Conservation (phyloP, 2,113 vertebrate species). For the Pedetes capensis region DNA sequence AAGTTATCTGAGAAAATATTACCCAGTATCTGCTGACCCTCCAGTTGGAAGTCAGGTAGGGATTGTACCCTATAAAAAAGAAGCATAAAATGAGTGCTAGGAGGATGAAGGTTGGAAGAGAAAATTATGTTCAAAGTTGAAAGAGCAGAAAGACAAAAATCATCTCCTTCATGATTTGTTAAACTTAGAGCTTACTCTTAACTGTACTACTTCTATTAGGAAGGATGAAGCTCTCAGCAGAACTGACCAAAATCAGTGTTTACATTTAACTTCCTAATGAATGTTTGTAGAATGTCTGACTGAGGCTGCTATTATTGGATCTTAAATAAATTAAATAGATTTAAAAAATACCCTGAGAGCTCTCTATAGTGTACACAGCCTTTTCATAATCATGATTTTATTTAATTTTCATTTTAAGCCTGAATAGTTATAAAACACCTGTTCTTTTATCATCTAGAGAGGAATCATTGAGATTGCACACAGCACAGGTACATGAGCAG, state of each 20-base stretch:
- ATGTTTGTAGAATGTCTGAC: not conserved
- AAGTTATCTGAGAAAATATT: conserved; percentile 27
- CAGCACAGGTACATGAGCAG: not conserved
- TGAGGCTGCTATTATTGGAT: not conserved
- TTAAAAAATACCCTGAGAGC: not conserved
- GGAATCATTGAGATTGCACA: not conserved
- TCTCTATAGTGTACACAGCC: not conserved
- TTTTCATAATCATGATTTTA: not conserved
- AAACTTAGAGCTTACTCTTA: not conserved
- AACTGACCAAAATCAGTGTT: not conserved
- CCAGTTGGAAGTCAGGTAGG: not conserved
- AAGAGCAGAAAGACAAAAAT: not conserved
- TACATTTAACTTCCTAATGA: not conserved
- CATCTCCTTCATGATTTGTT: not conserved
- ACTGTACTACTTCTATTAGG: not conserved
- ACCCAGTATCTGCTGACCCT: not conserved
- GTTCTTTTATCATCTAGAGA: not conserved
- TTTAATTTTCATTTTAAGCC: not conserved
- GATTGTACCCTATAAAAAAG: rapidly evolving
- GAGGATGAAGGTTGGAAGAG: not conserved
- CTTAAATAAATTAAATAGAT: not conserved
- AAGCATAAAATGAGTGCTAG: not conserved
- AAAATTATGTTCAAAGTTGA: not conserved
- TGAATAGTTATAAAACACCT: not conserved
- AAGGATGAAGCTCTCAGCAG: not conserved